A percentile compares a stretch with the other conserved stretches of the same genome.
Evolutionary conservation across 2,888 invertebrate genomes (phyloP).

Genomic region (Ectemnius continuus): DNA sequence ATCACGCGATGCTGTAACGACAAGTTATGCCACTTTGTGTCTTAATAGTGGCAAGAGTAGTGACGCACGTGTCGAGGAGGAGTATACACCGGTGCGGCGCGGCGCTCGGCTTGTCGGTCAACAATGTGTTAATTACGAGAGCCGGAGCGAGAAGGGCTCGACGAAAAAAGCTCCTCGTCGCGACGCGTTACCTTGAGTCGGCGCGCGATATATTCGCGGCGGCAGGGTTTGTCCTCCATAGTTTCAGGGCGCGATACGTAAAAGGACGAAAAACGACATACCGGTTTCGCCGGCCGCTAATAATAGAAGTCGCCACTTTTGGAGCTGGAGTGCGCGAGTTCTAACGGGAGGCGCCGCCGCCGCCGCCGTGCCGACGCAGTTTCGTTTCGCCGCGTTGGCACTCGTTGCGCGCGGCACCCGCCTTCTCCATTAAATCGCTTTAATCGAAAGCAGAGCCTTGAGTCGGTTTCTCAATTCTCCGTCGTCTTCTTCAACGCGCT

Average conservation of each 20-base stretch:
- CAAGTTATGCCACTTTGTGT: no score
- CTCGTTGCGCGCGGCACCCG: conserved; percentile 26
- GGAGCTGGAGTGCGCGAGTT: conserved; percentile 51
- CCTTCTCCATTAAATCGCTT: conserved; percentile 39
- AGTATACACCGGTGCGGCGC: no score
- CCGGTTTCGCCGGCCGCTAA: conserved; percentile 61
- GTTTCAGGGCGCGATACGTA: conserved; percentile 50
- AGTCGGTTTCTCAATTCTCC: conserved; percentile 33
- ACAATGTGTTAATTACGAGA: no score
- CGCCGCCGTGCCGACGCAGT: not conserved
- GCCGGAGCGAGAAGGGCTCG: conserved; percentile 8
- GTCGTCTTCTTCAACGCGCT: conserved; percentile 4
- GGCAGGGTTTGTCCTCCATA: conserved; percentile 52
- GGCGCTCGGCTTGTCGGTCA: no score
- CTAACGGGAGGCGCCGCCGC: conserved; percentile 44
- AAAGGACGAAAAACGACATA: conserved; percentile 64
- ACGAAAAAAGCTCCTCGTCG: conserved; percentile 30
- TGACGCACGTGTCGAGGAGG: no score
- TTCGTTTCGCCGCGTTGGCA: conserved; percentile 9
- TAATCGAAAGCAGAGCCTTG: conserved; percentile 51
- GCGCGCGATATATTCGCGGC: conserved; percentile 48
- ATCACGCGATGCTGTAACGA: no score
- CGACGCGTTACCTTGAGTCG: conserved; percentile 53
- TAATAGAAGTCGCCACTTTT: conserved; percentile 69
- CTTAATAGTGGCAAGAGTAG: no score